Conservation (phyloP, 2,797 vertebrate species). For the Cyprinodon diabolis region DNA sequence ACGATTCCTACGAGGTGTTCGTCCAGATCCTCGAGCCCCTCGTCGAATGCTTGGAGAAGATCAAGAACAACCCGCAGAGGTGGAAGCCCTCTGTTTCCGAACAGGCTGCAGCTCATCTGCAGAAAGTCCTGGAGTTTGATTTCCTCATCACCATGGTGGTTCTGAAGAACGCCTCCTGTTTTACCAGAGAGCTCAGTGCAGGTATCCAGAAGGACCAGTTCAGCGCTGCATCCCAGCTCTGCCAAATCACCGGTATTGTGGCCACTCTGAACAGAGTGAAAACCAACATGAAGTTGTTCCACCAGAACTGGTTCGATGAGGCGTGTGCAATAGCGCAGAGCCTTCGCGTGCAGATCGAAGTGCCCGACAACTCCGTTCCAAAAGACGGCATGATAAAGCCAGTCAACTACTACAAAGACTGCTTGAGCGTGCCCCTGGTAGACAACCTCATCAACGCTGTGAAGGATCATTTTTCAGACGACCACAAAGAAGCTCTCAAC, state of each 20-base stretch:
- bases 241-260: slow-evolving; percentile 83
- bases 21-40: slow-evolving; percentile 85
- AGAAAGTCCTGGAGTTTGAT: slow-evolving; percentile 82
- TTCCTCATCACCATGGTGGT: slow-evolving; percentile 84
- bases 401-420: slow-evolving; percentile 80
- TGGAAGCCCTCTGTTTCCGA: slow-evolving; percentile 75
- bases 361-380: slow-evolving; percentile 75
- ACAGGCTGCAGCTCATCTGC: slow-evolving; percentile 72
- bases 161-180: slow-evolving; percentile 83
- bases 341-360: slow-evolving; percentile 80
- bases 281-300: slow-evolving; percentile 86
- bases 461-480: slow-evolving; percentile 86
- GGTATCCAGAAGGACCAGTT: slow-evolving; percentile 86
- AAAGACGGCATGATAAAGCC: slow-evolving; percentile 82
- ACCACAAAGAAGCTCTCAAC: slow-evolving; percentile 86
- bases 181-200: slow-evolving; percentile 83
- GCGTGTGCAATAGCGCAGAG: slow-evolving; percentile 79
- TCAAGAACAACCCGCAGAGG: slow-evolving; percentile 79
- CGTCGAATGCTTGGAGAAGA: slow-evolving; percentile 81
- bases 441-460: slow-evolving; percentile 84
- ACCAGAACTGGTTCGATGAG: slow-evolving; percentile 87
- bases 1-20: slow-evolving; percentile 84
- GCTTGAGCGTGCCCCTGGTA: slow-evolving; percentile 81
- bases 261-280: slow-evolving; percentile 83
- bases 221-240: slow-evolving; percentile 83